Base-by-base conservation (phyloP, 2,888 invertebrate genomes). In the Lepidochitona cinerea region DNA sequence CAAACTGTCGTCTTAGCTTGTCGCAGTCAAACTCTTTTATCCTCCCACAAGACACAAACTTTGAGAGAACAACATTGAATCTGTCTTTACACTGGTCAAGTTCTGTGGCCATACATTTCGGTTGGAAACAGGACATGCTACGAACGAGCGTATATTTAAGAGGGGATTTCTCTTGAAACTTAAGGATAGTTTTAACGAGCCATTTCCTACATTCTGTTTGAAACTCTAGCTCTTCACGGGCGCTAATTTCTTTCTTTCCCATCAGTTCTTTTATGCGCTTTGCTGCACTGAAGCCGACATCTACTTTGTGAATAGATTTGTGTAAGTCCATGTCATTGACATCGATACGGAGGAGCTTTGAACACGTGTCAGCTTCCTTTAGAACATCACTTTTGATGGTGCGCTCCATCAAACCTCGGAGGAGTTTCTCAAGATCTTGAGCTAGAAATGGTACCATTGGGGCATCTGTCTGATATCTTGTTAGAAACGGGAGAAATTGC, bases 401-500 rank as follows among this genome's bases (percentile, higher is more conserved):
- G 29, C 59, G 59, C 12, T 59, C 32, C 59, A 59, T 18, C 4
- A 59, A 32, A 14, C 59, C 59, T 14, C 59, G 59, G 14, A 59
- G 59, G 12, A 59, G 26, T 3, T 59, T 59, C 29, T 59, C 29
- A 29, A 66, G 66, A 37, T 66, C 4, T 14, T 36, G 18, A 33
- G 66, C 53, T 33, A 74, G 59, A 59, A 73, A 75, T 41, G 75
- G 75, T 26, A 70, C 65, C 73, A 72, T 72, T 1, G 73, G 75
- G n/a, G 32, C 66, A 26, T 75, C 75, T n/a, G 75, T 70, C 70
- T 75, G 75, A 32, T 66, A 73, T n/a, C 70, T 59, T 9, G 52
- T 68, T 29, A 75, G 72, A 68, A 75, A 75, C 23, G 72, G 72
- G 35, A 52, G 33, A 33, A 74, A 32, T 36, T 66, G 66, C n/a